phyloP scores from a whole-genome alignment of 2,888 invertebrate species.

The Lochmaea capreae region DNA sequence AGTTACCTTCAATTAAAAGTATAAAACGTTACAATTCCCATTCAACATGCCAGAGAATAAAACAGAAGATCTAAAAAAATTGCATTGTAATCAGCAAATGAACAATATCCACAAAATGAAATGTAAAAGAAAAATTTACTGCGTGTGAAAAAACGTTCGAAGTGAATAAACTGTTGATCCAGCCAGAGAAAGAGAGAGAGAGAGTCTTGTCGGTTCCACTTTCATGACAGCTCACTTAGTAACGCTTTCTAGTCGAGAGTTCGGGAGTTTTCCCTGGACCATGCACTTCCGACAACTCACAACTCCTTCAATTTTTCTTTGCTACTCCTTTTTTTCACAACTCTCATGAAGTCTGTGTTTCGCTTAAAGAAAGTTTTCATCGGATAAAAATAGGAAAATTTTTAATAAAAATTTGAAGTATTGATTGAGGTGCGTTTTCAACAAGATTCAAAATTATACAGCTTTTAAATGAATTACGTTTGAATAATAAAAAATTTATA shows the following conservation, averaged over 20 bases:
- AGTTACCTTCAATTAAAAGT: too few species aligned
- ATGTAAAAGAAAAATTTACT: constrained; percentile 21
- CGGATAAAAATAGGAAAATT: background rate
- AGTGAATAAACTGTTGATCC: constrained; percentile 57
- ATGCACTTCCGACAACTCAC: constrained; percentile 62
- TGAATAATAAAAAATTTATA: too few species aligned
- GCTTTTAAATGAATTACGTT: too few species aligned
- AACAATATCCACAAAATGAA: too few species aligned
- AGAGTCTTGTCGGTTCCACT: constrained; percentile 47
- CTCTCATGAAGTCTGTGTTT: constrained; percentile 1
- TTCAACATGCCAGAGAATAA: too few species aligned
- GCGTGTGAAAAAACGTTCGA: constrained; percentile 40
- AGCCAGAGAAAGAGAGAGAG: background rate
- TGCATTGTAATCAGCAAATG: too few species aligned
- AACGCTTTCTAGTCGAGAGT: constrained; percentile 50
- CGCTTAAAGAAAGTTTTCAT: background rate
- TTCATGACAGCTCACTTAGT: constrained; percentile 61
- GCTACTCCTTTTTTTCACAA: constrained; percentile 46
- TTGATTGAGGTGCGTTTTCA: too few species aligned
- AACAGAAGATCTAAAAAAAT: too few species aligned
- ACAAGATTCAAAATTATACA: background rate
- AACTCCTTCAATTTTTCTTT: constrained; percentile 64
- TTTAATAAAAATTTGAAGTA: background rate
- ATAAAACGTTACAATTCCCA: too few species aligned
- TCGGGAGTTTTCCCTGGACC: constrained; percentile 61